Evolutionary conservation across 53 echinoderm and acorn worm genomes (phyloP).

Genomic region (Arbacia lixula): DNA sequence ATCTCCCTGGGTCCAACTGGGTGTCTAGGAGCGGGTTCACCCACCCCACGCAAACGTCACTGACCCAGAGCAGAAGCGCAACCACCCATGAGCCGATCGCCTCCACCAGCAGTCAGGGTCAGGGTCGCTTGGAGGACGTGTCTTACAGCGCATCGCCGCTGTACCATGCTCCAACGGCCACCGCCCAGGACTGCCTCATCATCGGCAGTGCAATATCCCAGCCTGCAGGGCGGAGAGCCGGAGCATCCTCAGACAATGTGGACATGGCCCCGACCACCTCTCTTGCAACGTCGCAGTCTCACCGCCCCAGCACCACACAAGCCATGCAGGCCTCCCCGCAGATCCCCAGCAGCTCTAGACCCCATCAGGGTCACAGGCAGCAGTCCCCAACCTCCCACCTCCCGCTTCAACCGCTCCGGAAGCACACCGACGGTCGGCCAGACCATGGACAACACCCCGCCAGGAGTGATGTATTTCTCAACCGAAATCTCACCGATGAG

Average conservation of each 20-base stretch:
- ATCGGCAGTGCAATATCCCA: constrained; percentile 39
- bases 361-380: not conserved
- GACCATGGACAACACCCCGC: too few species aligned
- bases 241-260: not conserved
- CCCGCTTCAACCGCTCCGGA: constrained; percentile 16
- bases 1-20: not conserved
- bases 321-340: constrained; percentile 18
- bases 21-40: not conserved
- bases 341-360: constrained; percentile 9
- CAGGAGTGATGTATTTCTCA: too few species aligned
- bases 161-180: not conserved
- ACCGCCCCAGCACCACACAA: not conserved
- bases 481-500: not conserved
- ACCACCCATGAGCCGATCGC: not conserved
- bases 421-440: not conserved
- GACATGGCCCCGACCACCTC: not conserved
- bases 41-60: not conserved
- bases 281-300: not conserved
- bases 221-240: not conserved
- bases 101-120: too few species aligned
- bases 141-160: not conserved
- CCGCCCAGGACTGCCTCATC: constrained; percentile 20
- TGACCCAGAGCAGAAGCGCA: not conserved
- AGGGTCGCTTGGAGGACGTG: not conserved
- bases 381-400: not conserved